phyloP scores from a whole-genome alignment of 2,888 invertebrate genomes.

The Tetragonula carbonaria region DNA sequence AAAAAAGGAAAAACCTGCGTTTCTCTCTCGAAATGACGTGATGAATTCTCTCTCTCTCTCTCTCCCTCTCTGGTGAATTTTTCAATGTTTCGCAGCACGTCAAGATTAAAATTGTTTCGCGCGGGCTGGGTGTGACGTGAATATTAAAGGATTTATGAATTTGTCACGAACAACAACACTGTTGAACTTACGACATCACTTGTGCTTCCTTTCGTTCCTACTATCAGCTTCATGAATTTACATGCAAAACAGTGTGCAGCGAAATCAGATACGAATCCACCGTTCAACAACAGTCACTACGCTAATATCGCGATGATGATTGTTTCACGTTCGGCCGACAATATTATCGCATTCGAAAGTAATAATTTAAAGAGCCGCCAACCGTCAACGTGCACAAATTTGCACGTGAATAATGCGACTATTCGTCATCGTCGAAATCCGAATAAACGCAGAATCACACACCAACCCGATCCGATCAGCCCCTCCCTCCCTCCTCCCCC shows the following conservation, averaged over 20 bases:
- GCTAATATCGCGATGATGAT: conserved; percentile 6
- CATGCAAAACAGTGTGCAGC: not conserved
- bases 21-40: too few relatives aligned
- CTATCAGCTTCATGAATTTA: not conserved
- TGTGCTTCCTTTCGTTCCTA: not conserved
- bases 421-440: conserved; percentile 2
- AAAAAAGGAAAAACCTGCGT: too few relatives aligned
- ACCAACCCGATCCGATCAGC: not conserved
- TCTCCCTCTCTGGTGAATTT: not conserved
- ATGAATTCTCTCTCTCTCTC: too few relatives aligned
- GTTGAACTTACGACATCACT: not conserved
- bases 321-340: not conserved
- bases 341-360: conserved; percentile 7
- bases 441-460: not conserved
- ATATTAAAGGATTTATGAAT: not conserved
- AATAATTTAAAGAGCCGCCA: conserved; percentile 13
- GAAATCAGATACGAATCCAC: not conserved
- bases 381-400: not conserved
- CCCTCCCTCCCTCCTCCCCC: too few relatives aligned
- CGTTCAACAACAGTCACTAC: not conserved
- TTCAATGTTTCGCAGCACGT: not conserved
- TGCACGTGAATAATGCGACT: not conserved
- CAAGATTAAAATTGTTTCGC: not conserved
- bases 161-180: not conserved
- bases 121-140: not conserved